Evolutionary conservation across 2,113 vertebrate genomes (phyloP), one percentile per base, ranked within the genome.

Genomic region (Nycticorax nycticorax): DNA sequence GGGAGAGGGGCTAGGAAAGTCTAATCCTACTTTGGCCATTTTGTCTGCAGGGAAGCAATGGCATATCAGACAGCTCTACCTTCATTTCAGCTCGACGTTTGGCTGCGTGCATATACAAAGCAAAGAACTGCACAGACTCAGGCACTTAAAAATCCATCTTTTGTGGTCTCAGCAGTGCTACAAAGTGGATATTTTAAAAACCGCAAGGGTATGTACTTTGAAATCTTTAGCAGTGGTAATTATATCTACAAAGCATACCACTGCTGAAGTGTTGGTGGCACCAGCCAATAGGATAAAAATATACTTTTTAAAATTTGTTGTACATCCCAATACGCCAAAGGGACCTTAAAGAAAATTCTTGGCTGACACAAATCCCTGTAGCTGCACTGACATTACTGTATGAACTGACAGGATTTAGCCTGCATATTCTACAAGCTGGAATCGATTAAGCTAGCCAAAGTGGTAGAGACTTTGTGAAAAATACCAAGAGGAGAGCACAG

Each of bases 191-290:
- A 91, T 78, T 95, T 95, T 57, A 84, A 84, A 94, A 94, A 72
- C 63, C 60, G 0, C 91, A 91, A n/a, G 80, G 56, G 56, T 55
- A 78, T 1, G 33, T 89, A 82, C 53, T 95, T 76, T 74, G 53
- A 95, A 97, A 95, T 79, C 93, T 92, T 97, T 93, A 96, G 71
- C 43, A 91, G 56, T 1, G 4, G 47, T 73, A 91, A 96, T 82
- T 92, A 55, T 89, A 95, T 66, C 94, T 94, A 79, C 86, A 96
- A 95, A 96, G 91, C 92, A 92, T 72, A 69, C 62, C 66, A 41
- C 26, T 89, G 77, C 69, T 68, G 45, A 78, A 71, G 86, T 2
- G 0, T 28, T 83, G 62, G 80, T 60, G 86, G 78, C 84, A 89
- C 28, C 50, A 85, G 62, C 66, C 92, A 91, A 68, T 4, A 57